These are phyloP conservation scores for Epinotia ramella DNA, from an alignment of 2,888 invertebrate genomes.

Conservation along the genomic window DNA sequence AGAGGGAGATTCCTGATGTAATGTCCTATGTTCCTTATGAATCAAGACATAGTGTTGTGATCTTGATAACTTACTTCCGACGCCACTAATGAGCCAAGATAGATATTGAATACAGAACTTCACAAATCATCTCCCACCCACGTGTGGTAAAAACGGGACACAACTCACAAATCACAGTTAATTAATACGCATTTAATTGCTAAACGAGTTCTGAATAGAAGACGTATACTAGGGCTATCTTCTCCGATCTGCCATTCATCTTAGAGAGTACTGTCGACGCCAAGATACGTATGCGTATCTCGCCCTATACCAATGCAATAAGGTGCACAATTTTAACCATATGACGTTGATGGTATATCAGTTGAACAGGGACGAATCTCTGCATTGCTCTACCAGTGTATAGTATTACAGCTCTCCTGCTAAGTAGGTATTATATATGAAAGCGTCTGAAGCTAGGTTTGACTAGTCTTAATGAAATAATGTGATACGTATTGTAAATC, in stretches of 20 bases:
- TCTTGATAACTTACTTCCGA: neutral
- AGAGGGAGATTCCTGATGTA: neutral
- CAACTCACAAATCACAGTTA: constrained; percentile 17
- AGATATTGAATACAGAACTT: constrained; percentile 9
- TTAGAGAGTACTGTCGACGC: neutral
- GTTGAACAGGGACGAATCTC: neutral
- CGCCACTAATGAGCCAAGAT: constrained; percentile 13
- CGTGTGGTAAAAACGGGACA: constrained; percentile 14
- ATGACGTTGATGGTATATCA: neutral
- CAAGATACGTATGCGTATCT: neutral
- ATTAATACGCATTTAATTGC: constrained; percentile 26
- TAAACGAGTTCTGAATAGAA: constrained; percentile 19
- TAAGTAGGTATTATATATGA: neutral
- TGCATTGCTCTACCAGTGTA: neutral
- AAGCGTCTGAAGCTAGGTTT: neutral
- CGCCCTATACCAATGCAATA: too few species aligned
- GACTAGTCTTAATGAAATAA: neutral
- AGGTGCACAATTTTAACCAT: neutral
- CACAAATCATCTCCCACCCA: constrained; percentile 16
- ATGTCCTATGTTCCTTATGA: neutral
- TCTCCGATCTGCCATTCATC: constrained; percentile 4
- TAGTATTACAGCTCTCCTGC: neutral
- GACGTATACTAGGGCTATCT: constrained; percentile 17
- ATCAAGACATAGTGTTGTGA: neutral
- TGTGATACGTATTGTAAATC: too few species aligned